Evolutionary conservation across 2,797 vertebrate species (phyloP).

Genomic region (Pristis pectinata): DNA sequence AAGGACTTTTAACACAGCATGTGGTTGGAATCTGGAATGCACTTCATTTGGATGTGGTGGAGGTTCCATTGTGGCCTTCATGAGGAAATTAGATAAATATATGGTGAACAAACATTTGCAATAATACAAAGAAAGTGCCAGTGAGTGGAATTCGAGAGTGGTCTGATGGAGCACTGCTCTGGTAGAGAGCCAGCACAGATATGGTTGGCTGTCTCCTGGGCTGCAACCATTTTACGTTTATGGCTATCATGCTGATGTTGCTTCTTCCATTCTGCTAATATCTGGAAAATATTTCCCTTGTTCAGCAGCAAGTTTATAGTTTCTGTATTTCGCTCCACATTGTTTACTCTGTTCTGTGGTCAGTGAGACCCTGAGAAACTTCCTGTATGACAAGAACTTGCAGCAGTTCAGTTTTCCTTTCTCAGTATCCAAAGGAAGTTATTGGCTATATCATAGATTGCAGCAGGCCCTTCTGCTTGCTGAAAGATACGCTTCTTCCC

Average conservation of each 20-base stretch:
- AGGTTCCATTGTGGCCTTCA: too few relatives aligned
- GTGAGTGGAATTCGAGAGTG: too few relatives aligned
- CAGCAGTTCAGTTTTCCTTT: neutral
- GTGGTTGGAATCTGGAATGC: too few relatives aligned
- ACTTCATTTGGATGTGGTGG: too few relatives aligned
- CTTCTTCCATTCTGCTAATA: neutral
- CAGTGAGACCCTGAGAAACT: neutral
- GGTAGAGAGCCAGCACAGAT: too few relatives aligned
- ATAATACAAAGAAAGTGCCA: too few relatives aligned
- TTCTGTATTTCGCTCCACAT: neutral
- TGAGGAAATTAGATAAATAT: too few relatives aligned
- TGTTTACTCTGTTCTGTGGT: neutral
- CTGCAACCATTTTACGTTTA: too few relatives aligned
- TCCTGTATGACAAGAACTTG: neutral
- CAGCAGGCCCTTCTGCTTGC: conserved; percentile 13
- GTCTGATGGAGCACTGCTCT: too few relatives aligned
- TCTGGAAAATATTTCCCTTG: neutral
- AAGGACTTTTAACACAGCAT: too few relatives aligned
- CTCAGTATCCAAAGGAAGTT: neutral
- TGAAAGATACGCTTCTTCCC: neutral
- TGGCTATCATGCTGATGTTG: neutral
- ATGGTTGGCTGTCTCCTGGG: too few relatives aligned
- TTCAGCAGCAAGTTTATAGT: neutral
- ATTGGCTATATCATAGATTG: neutral
- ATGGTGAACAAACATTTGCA: too few relatives aligned